phyloP scores from a whole-genome alignment of 2,797 vertebrate species.

The Cossypha heuglini region DNA sequence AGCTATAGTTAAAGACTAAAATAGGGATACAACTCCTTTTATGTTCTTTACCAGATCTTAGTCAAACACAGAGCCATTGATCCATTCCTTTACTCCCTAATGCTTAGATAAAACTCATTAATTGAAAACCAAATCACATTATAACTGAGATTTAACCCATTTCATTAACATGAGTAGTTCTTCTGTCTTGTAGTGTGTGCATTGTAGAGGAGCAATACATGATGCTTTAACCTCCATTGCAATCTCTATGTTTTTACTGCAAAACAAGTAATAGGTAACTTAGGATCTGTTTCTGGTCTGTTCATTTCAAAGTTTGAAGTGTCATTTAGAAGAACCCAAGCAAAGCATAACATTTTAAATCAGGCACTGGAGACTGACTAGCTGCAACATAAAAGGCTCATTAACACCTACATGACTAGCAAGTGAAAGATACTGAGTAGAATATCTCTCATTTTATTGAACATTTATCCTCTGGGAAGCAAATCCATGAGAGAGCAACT shows the following conservation, averaged over 20 bases:
- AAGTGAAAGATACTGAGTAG: not conserved
- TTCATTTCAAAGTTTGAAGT: not conserved
- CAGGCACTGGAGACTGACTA: not conserved
- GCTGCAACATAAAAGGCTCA: not conserved
- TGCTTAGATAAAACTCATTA: not conserved
- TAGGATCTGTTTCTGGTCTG: not conserved
- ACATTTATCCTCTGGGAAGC: not conserved
- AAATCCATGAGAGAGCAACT: not conserved
- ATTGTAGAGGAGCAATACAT: not conserved
- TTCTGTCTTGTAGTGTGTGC: not conserved
- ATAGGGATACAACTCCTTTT: not conserved
- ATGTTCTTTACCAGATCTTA: not conserved
- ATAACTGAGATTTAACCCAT: not conserved
- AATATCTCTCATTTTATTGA: not conserved
- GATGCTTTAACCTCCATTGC: not conserved
- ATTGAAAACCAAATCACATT: not conserved
- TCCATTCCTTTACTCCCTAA: not conserved
- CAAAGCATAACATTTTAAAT: not conserved
- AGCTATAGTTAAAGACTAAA: not conserved
- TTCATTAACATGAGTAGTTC: not conserved
- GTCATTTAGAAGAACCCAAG: not conserved
- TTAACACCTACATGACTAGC: not conserved
- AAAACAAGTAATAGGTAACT: not conserved
- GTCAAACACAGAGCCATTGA: not conserved
- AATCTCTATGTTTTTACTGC: not conserved